phyloP scores from a whole-genome alignment of 2,113 vertebrate genomes.

The Pyxicephalus adspersus region DNA sequence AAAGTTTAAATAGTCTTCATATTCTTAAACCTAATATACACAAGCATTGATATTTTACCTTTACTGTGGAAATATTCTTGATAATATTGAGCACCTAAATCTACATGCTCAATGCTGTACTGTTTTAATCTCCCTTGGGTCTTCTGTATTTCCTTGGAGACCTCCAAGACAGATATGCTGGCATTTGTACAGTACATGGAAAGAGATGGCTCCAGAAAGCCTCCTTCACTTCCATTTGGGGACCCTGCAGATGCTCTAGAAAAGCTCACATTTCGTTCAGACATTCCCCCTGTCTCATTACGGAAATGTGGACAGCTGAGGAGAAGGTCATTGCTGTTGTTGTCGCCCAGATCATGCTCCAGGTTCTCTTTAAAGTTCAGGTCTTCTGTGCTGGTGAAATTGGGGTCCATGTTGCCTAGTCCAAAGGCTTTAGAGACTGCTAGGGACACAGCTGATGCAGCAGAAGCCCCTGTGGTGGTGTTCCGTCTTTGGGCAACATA shows the following conservation, averaged over 20 bases:
- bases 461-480: slow-evolving; percentile 90
- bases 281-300: slow-evolving; percentile 84
- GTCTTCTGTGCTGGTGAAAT: slow-evolving; percentile 83
- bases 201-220: slow-evolving; percentile 33
- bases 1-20: too few species aligned
- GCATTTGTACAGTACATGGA: slow-evolving; percentile 80
- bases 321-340: slow-evolving; percentile 79
- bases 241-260: slow-evolving; percentile 72
- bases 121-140: slow-evolving; percentile 75
- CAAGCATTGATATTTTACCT: slow-evolving; percentile 63
- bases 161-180: slow-evolving; percentile 85
- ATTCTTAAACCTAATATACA: background rate
- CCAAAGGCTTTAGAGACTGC: slow-evolving; percentile 64
- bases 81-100: slow-evolving; percentile 90
- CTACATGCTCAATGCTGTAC: slow-evolving; percentile 89
- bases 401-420: slow-evolving; percentile 68
- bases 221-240: slow-evolving; percentile 51
- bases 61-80: slow-evolving; percentile 85
- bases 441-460: slow-evolving; percentile 76
- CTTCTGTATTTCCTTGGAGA: slow-evolving; percentile 76
- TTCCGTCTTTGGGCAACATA: slow-evolving; percentile 75
- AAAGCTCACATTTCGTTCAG: slow-evolving; percentile 86
- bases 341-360: slow-evolving; percentile 73
- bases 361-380: slow-evolving; percentile 75
- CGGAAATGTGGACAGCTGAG: slow-evolving; percentile 93